Evolutionary conservation across 2,797 vertebrate genomes (phyloP).

Genomic region (Acanthopagrus latus): DNA sequence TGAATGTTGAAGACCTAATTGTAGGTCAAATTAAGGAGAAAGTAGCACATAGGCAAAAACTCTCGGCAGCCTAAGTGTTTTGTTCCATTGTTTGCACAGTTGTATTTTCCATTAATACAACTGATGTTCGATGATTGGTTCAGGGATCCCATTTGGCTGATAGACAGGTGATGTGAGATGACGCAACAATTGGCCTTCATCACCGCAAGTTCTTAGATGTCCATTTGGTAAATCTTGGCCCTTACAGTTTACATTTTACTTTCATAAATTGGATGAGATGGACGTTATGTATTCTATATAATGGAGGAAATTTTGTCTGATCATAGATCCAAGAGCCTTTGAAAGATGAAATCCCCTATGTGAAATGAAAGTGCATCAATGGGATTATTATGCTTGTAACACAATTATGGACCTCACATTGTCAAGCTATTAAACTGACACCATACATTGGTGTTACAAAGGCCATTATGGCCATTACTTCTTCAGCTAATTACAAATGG

Average conservation of each 20-base stretch:
- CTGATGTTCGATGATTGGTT: no score
- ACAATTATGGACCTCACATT: conserved; percentile 10
- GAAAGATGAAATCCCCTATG: conserved; percentile 11
- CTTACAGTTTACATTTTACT: no score
- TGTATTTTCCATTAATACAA: no score
- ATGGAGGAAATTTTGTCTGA: not conserved
- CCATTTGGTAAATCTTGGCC: no score
- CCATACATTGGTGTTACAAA: not conserved
- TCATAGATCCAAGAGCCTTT: not conserved
- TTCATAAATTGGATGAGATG: not conserved
- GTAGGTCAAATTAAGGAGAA: not conserved
- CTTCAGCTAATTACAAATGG: conserved; percentile 1
- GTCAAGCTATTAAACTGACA: conserved; percentile 21
- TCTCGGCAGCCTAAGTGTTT: not conserved
- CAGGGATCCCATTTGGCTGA: not conserved
- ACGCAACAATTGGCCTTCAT: not conserved
- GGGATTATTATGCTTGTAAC: not conserved
- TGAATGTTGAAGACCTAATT: not conserved
- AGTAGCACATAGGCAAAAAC: not conserved
- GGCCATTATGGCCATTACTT: conserved; percentile 5
- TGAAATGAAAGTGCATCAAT: conserved; percentile 3
- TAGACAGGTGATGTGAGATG: no score
- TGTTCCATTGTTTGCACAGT: not conserved
- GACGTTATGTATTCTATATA: not conserved
- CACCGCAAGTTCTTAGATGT: no score